Evolutionary conservation across 2,113 vertebrate genomes (phyloP), one percentile per base, ranked within the genome.

Genomic region (Ptychochromis oligacanthus): DNA sequence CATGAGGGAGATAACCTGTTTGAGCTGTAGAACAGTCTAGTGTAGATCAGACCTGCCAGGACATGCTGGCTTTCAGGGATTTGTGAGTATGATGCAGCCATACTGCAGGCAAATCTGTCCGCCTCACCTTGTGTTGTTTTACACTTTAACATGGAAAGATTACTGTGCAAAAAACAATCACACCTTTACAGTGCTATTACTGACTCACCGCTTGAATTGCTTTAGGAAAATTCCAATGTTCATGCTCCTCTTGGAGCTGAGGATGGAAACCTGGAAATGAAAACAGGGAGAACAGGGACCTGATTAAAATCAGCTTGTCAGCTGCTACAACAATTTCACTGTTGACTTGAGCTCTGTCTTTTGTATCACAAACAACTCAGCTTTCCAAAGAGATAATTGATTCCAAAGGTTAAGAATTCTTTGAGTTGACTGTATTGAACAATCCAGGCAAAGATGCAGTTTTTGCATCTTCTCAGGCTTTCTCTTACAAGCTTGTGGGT

Each of bases 171-270:
- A n/a, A 75, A 61, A 43, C 75, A 62, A 74, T 79, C 46, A 83
- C 87, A 87, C 87, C 83, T 76, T 58, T 15, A 36, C 10, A 58
- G n/a, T 8, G 46, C 7, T 3, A 22, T 12, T 43, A 9, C 59
- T 90, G 81, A 94, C 96, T 96, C 87, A 96, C 97, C 96, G 92
- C 84, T 93, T 97, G 72, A 97, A 96, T 86, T 96, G 96, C 88
- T 96, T 97, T 7, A 97, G 95, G 90, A 97, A 96, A 84, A 97
- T 96, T 38, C 95, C 95, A 31, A 97, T 89, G 85, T 97, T 96
- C 94, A 97, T 96, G 85, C 93, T 96, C 65, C 95, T 95, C 94
- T 97, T 97, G 62, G 96, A 87, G 75, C 84, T 92, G 49, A 97
- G 93, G 80, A 97, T 92, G 58, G 94, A 92, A 61, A 96, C 91